Evolutionary conservation across 2,888 invertebrate genomes (phyloP).

Genomic region (Volucella zonaria): DNA sequence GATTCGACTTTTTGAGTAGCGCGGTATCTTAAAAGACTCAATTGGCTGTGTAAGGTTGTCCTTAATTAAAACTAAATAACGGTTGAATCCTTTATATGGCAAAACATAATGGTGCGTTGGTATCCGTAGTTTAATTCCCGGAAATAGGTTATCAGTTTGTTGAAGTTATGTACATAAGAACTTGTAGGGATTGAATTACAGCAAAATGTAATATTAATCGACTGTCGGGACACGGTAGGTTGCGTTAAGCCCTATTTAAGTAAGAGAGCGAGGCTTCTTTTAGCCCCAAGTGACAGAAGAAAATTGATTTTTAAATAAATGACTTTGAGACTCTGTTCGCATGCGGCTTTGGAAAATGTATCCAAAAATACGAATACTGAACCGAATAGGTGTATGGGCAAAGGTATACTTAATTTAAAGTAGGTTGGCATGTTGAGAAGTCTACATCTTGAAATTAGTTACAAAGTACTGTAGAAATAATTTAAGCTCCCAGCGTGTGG

Average conservation of each 20-base stretch:
- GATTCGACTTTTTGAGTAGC: background rate
- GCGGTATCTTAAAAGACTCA: background rate
- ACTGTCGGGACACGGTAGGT: background rate
- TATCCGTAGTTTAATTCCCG: constrained; percentile 1
- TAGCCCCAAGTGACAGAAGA: too few species aligned
- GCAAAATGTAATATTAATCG: constrained; percentile 32
- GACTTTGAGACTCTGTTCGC: too few species aligned
- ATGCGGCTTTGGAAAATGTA: too few species aligned
- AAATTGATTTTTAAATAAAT: too few species aligned
- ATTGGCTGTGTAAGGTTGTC: background rate
- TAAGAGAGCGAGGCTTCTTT: too few species aligned
- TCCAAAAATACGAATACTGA: too few species aligned
- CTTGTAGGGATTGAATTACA: constrained; percentile 5
- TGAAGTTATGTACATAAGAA: background rate
- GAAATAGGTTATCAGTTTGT: background rate
- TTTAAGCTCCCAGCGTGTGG: too few species aligned
- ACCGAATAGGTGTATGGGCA: too few species aligned
- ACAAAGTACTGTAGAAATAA: too few species aligned
- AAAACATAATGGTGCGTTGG: constrained; percentile 25
- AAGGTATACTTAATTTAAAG: too few species aligned
- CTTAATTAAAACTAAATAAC: constrained; percentile 33
- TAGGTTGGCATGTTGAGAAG: too few species aligned
- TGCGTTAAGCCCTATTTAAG: background rate
- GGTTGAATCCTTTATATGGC: background rate
- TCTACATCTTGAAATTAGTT: too few species aligned